Base-by-base conservation (phyloP, 2,888 invertebrate genomes). In the Mesochorus sp. region DNA sequence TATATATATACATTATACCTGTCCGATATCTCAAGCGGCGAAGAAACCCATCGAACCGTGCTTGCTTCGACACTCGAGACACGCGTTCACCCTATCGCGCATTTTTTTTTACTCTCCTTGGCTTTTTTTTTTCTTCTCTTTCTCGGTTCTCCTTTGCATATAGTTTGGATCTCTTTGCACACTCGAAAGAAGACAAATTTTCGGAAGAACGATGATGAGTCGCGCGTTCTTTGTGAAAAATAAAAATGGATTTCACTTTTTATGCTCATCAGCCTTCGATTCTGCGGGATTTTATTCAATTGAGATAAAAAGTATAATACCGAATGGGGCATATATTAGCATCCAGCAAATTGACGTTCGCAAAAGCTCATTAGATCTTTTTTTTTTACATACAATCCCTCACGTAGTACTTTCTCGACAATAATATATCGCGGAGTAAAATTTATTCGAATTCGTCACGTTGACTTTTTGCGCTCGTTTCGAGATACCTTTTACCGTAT, bases 371-470 rank as follows among this genome's bases (percentile, higher is more conserved):
- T 81, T 76, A 80, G 66, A 81, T 75, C 74, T 81, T 80, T 80
- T 82, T 73, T 77, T 62, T 61, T n/a, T n/a, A n/a, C n/a, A n/a
- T n/a, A n/a, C n/a, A n/a, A n/a, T n/a, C n/a, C n/a, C n/a, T n/a
- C n/a, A n/a, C n/a, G n/a, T n/a, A n/a, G n/a, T n/a, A 10, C 6
- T n/a, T 17, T 21, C 34, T 34, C 37, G 44, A 53, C 55, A 64
- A 80, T 70, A 79, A 80, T 76, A 76, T 26, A 61, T 59, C 49
- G 28, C 64, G 17, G 44, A 49, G 28, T 57, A 26, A 31, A 62
- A 85, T 86, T 85, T 84, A 86, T 70, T 85, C 80, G 76, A 80
- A 88, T 88, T 87, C 84, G 88, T 85, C 84, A 80, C 85, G 83
- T 81, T 64, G 57, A 61, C 78, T 86, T 88, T 83, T 87, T 85